phyloP scores from a whole-genome alignment of 2,888 invertebrate genomes.

The Tenthredo notha region DNA sequence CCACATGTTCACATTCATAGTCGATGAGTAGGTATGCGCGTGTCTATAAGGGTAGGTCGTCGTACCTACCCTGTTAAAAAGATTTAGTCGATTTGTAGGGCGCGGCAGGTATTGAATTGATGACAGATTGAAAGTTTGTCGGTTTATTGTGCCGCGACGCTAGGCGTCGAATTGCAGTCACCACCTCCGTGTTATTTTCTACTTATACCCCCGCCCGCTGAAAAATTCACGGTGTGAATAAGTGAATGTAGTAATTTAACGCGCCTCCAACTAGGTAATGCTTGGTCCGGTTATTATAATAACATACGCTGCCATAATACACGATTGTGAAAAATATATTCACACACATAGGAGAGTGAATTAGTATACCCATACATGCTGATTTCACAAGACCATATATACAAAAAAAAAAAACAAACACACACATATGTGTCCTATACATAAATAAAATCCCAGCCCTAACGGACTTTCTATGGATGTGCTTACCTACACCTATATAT shows the following conservation, averaged over 20 bases:
- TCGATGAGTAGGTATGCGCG: constrained; percentile 21
- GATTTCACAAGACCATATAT: not conserved
- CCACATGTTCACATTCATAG: not conserved
- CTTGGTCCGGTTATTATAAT: constrained; percentile 48
- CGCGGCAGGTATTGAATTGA: constrained; percentile 69
- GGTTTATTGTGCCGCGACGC: constrained; percentile 54
- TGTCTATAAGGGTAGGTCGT: constrained; percentile 49
- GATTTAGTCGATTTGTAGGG: constrained; percentile 66
- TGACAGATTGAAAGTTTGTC: constrained; percentile 73
- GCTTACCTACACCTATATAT: not conserved
- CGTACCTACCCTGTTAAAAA: constrained; percentile 53
- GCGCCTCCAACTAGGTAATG: constrained; percentile 34
- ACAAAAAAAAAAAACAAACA: not conserved
- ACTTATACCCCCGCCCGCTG: constrained; percentile 47
- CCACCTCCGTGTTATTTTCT: constrained; percentile 57
- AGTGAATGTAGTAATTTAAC: constrained; percentile 52
- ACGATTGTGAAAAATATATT: constrained; percentile 2
- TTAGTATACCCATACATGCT: not conserved
- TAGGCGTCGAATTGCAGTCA: constrained; percentile 67
- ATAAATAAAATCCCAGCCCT: not conserved
- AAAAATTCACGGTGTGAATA: constrained; percentile 31
- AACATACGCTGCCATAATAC: constrained; percentile 49
- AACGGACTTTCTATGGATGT: constrained; percentile 39
- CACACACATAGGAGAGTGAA: not conserved
- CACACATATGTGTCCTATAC: not conserved